Evolutionary conservation across 2,888 invertebrate species (phyloP).

Genomic region (Melanostoma scalare): DNA sequence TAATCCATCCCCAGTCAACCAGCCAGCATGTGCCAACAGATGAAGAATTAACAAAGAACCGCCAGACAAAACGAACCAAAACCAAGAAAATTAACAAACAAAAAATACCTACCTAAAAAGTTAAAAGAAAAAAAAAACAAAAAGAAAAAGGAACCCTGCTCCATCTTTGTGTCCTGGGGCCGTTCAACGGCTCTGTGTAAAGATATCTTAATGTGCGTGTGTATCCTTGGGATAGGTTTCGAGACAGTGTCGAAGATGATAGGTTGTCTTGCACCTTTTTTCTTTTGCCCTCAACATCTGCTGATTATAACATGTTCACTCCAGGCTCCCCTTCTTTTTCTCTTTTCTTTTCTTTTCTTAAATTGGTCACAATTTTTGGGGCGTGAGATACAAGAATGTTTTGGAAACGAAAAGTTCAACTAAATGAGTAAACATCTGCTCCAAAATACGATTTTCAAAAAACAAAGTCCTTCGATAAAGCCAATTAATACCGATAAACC

Average conservation of each 20-base stretch:
- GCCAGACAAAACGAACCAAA: conserved; percentile 9
- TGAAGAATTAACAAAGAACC: conserved; percentile 46
- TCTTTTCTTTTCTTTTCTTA: background rate
- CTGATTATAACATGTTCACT: conserved; percentile 30
- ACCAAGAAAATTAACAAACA: background rate
- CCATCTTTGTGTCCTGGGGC: conserved; percentile 33
- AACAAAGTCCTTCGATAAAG: conserved; percentile 38
- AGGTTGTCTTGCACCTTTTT: conserved; percentile 47
- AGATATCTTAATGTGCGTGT: conserved; percentile 54
- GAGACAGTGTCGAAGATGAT: conserved; percentile 32
- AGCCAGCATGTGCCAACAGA: conserved; percentile 64
- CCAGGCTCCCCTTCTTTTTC: background rate
- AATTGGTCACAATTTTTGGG: conserved; percentile 22
- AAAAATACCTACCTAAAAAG: too few relatives aligned
- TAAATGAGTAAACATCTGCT: conserved; percentile 53
- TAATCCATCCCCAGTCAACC: conserved; percentile 22
- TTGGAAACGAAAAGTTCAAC: conserved; percentile 31
- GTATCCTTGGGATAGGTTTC: conserved; percentile 17
- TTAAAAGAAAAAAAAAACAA: conserved; percentile 3
- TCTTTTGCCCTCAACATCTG: conserved; percentile 35
- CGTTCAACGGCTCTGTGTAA: conserved; percentile 35
- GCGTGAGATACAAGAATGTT: conserved; percentile 24
- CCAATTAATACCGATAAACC: conserved; percentile 49
- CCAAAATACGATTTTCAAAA: conserved; percentile 38
- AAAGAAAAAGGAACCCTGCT: background rate